phyloP scores from a whole-genome alignment of 2,888 invertebrate genomes.

The Archaeoteleia sp. region DNA sequence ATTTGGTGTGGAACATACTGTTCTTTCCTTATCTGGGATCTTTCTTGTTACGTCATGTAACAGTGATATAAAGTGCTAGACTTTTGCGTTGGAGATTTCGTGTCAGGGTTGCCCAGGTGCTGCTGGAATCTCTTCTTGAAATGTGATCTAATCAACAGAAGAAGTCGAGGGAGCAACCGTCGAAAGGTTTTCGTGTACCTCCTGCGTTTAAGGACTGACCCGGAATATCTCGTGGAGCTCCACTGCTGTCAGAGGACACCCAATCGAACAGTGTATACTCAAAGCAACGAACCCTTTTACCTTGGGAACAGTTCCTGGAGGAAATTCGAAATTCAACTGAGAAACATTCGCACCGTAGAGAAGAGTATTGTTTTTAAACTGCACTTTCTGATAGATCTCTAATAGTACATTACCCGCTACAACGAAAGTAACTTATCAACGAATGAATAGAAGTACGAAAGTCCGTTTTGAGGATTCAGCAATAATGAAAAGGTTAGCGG shows the following conservation, averaged over 20 bases:
- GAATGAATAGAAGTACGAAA: constrained; percentile 4
- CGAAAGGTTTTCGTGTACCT: constrained; percentile 18
- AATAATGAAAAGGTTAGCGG: neutral
- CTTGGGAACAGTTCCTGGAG: neutral
- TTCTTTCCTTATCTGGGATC: no score
- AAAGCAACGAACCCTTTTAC: constrained; percentile 6
- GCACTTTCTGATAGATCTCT: neutral
- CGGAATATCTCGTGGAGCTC: constrained; percentile 13
- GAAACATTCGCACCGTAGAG: no score
- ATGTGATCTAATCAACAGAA: constrained; percentile 35
- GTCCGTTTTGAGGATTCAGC: neutral
- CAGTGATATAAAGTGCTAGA: neutral
- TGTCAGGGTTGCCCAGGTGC: neutral
- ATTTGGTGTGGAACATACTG: neutral
- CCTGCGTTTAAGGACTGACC: constrained; percentile 12
- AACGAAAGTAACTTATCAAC: constrained; percentile 22
- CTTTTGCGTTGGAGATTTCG: no score
- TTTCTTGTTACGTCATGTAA: neutral
- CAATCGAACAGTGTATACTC: neutral
- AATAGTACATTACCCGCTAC: constrained; percentile 11
- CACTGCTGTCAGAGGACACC: neutral
- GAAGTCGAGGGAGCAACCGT: neutral
- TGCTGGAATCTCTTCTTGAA: no score
- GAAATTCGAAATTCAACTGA: no score
- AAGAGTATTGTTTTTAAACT: no score